phyloP scores from a whole-genome alignment of 2,797 vertebrate species.

The Enteromius thamalakanensis region DNA sequence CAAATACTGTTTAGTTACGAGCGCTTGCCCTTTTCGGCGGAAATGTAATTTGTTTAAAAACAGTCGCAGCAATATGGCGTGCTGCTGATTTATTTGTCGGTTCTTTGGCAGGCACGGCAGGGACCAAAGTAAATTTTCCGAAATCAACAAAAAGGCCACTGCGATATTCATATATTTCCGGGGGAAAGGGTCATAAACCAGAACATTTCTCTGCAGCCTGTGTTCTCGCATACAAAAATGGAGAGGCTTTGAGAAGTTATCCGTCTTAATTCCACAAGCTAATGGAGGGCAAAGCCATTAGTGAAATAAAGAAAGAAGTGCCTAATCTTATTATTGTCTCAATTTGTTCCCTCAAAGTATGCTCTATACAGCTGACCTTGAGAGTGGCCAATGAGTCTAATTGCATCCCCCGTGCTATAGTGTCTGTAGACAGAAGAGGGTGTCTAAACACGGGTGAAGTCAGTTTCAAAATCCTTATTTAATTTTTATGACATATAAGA shows the following conservation, averaged over 20 bases:
- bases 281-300: conserved; percentile 76
- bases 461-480: too few species aligned
- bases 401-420: conserved; percentile 14
- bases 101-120: conserved; percentile 53
- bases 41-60: conserved; percentile 62
- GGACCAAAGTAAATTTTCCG: conserved; percentile 63
- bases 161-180: conserved; percentile 61
- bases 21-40: conserved; percentile 62
- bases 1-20: conserved; percentile 52
- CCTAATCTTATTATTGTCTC: conserved; percentile 67
- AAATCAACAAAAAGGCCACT: conserved; percentile 54
- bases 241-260: conserved; percentile 67
- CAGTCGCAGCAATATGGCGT: conserved; percentile 54
- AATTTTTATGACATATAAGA: too few species aligned
- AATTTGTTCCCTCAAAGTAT: conserved; percentile 51
- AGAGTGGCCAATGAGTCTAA: conserved; percentile 42
- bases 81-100: conserved; percentile 62
- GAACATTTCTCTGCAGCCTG: conserved; percentile 29
- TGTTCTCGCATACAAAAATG: conserved; percentile 1
- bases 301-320: conserved; percentile 69
- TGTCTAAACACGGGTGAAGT: not conserved
- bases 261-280: conserved; percentile 74
- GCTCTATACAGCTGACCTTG: conserved; percentile 47
- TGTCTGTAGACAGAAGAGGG: conserved; percentile 12
- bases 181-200: conserved; percentile 49